phyloP scores from a whole-genome alignment of 2,888 invertebrate genomes.

The Hymenopus coronatus region DNA sequence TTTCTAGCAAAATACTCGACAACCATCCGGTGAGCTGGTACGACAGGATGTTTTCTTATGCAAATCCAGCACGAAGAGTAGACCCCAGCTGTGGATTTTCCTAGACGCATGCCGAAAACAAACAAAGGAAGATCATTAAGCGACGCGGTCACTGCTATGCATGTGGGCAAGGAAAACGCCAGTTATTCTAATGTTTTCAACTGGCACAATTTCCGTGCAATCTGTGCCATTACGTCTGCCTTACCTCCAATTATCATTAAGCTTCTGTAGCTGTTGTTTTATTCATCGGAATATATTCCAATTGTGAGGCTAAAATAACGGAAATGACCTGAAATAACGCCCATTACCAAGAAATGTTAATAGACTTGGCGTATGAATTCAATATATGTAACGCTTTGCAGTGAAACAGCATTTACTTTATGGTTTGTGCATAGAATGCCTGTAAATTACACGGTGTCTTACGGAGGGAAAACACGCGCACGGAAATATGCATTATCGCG shows the following conservation, averaged over 20 bases:
- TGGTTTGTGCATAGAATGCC: not conserved
- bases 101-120: not conserved
- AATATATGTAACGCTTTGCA: not conserved
- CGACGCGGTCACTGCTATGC: not conserved
- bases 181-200: not conserved
- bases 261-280: not conserved
- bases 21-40: not conserved
- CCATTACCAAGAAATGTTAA: not conserved
- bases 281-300: not conserved
- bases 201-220: not conserved
- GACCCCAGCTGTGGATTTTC: not conserved
- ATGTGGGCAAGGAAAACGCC: not conserved
- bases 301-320: not conserved
- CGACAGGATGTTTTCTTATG: not conserved
- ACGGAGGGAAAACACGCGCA: not conserved
- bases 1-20: not conserved
- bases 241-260: not conserved
- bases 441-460: not conserved
- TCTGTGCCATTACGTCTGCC: not conserved
- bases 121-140: not conserved
- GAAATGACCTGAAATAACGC: not conserved
- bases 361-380: not conserved
- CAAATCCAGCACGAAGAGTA: not conserved
- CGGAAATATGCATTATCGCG: too few species aligned
- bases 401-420: not conserved